Percentiles rank a stretch among this genome's conserved stretches.
Evolutionary conservation across 2,797 vertebrate genomes (phyloP).

Genomic region (Sebastes variabilis): DNA sequence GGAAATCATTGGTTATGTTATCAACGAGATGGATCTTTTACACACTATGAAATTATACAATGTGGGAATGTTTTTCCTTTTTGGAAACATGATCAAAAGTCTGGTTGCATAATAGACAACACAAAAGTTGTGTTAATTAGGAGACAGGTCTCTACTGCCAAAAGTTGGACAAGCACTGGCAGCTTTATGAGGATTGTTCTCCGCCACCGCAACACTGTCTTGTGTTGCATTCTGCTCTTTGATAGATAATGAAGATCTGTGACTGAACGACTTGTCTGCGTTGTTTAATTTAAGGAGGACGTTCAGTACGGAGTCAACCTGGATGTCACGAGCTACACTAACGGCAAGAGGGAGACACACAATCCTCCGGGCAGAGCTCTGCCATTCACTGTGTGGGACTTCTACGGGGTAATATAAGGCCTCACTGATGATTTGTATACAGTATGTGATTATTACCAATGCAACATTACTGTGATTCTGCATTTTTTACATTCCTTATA

Average conservation of each 20-base stretch:
- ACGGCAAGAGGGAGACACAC: constrained; percentile 90
- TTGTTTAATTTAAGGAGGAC: constrained; percentile 74
- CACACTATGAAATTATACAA: background rate
- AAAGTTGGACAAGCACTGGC: background rate
- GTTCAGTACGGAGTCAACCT: constrained; percentile 93
- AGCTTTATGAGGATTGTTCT: background rate
- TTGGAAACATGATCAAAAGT: background rate
- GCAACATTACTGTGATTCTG: background rate
- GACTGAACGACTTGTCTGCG: background rate
- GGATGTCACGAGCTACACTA: constrained; percentile 93
- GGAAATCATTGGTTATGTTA: background rate
- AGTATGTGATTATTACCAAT: background rate
- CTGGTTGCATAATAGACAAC: background rate
- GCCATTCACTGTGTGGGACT: constrained; percentile 91
- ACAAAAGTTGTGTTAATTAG: background rate
- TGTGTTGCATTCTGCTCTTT: background rate
- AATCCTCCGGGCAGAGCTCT: constrained; percentile 91
- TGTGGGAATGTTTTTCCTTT: background rate
- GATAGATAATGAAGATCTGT: background rate
- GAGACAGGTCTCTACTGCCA: background rate
- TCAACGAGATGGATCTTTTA: background rate
- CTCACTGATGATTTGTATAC: background rate
- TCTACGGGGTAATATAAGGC: constrained; percentile 82
- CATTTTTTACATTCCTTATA: constrained; percentile 4
- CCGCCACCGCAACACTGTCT: background rate